Percentiles rank a stretch among this genome's conserved stretches.
These are phyloP conservation scores for Macrosiphum euphorbiae DNA, from an alignment of 2,888 invertebrate species.

Conservation along the genomic window DNA sequence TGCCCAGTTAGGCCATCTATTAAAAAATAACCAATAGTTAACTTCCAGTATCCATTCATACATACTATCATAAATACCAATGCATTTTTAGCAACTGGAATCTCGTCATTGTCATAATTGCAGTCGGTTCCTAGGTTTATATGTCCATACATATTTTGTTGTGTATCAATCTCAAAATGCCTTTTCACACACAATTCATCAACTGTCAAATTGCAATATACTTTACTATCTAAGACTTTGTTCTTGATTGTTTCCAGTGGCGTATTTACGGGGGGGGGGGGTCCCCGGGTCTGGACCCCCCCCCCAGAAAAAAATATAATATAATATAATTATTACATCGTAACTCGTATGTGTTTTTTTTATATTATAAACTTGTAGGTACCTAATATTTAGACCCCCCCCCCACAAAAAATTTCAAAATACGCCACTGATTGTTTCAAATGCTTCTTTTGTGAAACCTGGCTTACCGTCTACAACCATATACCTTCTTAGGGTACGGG, in stretches of 20 bases:
- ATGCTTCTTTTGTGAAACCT: slow-evolving; percentile 8
- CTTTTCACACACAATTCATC: slow-evolving; percentile 13
- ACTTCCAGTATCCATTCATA: slow-evolving; percentile 64
- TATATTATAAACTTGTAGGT: too few species aligned
- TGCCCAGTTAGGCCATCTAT: slow-evolving; percentile 46
- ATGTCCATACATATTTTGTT: slow-evolving; percentile 23
- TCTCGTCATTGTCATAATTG: background rate
- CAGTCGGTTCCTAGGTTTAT: background rate
- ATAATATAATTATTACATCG: too few species aligned
- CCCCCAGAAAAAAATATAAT: too few species aligned
- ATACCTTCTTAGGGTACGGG: background rate
- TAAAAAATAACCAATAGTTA: slow-evolving; percentile 65
- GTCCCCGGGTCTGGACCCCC: too few species aligned
- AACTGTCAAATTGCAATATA: background rate
- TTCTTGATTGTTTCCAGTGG: background rate
- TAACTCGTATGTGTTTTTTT: too few species aligned
- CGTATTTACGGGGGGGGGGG: too few species aligned
- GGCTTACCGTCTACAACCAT: background rate
- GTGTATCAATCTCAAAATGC: background rate
- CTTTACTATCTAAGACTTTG: background rate
- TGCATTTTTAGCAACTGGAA: slow-evolving; percentile 58
- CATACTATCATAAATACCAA: slow-evolving; percentile 63
- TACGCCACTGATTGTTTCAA: background rate
- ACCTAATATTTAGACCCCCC: too few species aligned
- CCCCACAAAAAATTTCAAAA: too few species aligned